Conservation (phyloP, 2,113 vertebrate species). For the Myxocyprinus asiaticus region DNA sequence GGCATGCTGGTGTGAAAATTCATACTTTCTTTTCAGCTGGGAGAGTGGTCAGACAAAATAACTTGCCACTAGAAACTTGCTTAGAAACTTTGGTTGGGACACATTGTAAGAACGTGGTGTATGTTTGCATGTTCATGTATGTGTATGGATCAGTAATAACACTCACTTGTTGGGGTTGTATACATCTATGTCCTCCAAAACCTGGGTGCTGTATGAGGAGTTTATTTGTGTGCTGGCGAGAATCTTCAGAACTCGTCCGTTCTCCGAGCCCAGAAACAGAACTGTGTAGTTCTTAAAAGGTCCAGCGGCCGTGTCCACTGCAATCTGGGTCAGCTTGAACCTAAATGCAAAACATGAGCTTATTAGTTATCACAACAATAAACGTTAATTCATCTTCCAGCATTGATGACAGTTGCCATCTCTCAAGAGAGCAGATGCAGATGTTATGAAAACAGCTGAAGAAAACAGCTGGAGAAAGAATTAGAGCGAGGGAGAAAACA, state of each 20-base stretch:
- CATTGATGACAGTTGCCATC: conserved; percentile 6
- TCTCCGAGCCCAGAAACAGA: conserved; percentile 87
- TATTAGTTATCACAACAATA: conserved; percentile 48
- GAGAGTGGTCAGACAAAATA: too few species aligned
- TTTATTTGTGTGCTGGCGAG: conserved; percentile 74
- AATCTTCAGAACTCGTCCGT: conserved; percentile 88
- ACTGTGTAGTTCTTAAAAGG: conserved; percentile 81
- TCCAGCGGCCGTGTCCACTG: conserved; percentile 83
- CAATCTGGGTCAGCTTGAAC: conserved; percentile 86
- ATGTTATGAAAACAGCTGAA: conserved; percentile 27
- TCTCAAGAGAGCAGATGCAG: conserved; percentile 39
- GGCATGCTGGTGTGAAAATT: too few species aligned
- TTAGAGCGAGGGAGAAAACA: neutral
- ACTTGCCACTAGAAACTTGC: too few species aligned
- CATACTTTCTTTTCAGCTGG: too few species aligned
- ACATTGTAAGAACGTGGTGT: too few species aligned
- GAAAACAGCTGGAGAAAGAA: neutral
- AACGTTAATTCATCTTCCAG: conserved; percentile 48
- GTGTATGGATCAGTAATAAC: neutral
- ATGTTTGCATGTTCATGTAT: too few species aligned
- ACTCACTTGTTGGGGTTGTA: conserved; percentile 85
- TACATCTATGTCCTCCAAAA: conserved; percentile 88
- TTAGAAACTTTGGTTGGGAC: too few species aligned
- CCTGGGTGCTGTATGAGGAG: conserved; percentile 66
- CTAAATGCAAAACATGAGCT: conserved; percentile 61